phyloP scores from a whole-genome alignment of 2,113 vertebrate genomes.

The Prochilodus magdalenae region DNA sequence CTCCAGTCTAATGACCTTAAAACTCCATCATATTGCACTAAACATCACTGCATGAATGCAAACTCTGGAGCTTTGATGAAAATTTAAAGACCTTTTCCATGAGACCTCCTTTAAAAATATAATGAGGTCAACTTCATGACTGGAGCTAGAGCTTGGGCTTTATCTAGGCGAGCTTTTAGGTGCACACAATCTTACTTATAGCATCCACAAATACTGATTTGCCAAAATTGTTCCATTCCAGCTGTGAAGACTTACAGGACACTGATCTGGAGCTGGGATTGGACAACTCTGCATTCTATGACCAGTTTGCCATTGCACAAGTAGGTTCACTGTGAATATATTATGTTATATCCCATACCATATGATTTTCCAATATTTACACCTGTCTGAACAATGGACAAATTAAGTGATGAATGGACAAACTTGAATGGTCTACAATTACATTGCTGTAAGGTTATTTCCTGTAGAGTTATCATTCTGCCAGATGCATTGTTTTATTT shows the following conservation, averaged over 20 bases:
- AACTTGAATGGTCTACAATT: too few relatives aligned
- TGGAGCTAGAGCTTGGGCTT: background rate
- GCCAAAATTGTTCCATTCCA: slow-evolving; percentile 56
- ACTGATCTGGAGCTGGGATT: slow-evolving; percentile 89
- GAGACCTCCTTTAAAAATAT: background rate
- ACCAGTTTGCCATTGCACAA: slow-evolving; percentile 95
- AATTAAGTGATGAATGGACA: too few relatives aligned
- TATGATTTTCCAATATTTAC: too few relatives aligned
- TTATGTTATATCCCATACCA: background rate
- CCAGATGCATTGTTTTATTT: background rate
- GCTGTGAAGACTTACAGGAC: slow-evolving; percentile 93
- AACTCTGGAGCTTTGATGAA: background rate
- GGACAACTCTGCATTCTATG: slow-evolving; percentile 95
- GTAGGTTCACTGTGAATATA: slow-evolving; percentile 65
- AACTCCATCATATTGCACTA: background rate
- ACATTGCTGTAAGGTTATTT: background rate
- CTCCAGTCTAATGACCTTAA: slow-evolving; percentile 13
- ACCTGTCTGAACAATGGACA: too few relatives aligned
- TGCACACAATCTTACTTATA: background rate
- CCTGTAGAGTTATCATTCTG: background rate
- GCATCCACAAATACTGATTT: background rate
- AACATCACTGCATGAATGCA: slow-evolving; percentile 10
- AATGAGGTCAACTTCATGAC: background rate
- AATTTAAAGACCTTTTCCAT: background rate
- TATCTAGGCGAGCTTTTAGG: background rate